These are phyloP conservation scores for Neolamprologus variostigma DNA, from an alignment of 2,113 vertebrate species.

Conservation along the genomic window DNA sequence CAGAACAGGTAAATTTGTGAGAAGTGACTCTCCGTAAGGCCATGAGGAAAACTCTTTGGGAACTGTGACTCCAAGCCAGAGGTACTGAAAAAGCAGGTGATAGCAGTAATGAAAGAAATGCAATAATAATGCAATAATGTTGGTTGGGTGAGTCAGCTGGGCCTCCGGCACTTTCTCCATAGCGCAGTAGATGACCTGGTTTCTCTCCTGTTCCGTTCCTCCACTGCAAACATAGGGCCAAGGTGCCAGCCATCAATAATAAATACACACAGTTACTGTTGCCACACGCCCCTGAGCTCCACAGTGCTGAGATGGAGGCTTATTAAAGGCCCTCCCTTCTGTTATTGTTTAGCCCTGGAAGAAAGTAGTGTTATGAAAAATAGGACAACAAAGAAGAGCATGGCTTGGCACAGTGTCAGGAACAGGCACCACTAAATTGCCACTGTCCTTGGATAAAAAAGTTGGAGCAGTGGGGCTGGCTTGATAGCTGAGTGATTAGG, in stretches of 20 bases:
- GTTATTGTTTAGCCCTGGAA: constrained; percentile 63
- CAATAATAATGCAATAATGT: constrained; percentile 68
- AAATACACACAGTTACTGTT: constrained; percentile 63
- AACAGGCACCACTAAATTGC: constrained; percentile 29
- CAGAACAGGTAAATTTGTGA: constrained; percentile 2
- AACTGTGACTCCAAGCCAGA: constrained; percentile 41
- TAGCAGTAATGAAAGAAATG: constrained; percentile 72
- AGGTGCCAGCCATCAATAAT: constrained; percentile 75
- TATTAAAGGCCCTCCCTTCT: constrained; percentile 62
- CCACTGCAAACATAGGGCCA: constrained; percentile 56
- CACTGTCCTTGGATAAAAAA: constrained; percentile 35
- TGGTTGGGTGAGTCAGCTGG: constrained; percentile 60
- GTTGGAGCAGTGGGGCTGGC: neutral
- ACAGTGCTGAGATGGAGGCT: constrained; percentile 40
- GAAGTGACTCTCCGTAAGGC: constrained; percentile 28
- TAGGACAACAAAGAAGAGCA: constrained; percentile 41
- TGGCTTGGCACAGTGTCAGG: constrained; percentile 20
- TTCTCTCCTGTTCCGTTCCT: constrained; percentile 50
- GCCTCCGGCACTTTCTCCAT: constrained; percentile 54
- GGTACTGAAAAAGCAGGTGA: constrained; percentile 51
- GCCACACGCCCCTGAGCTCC: constrained; percentile 58
- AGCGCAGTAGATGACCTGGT: constrained; percentile 63
- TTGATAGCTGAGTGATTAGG: neutral
- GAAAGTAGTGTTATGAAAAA: constrained; percentile 63
- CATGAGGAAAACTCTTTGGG: constrained; percentile 54